Conservation (phyloP, 2,888 invertebrate genomes). For the Drosophila anceps region DNA sequence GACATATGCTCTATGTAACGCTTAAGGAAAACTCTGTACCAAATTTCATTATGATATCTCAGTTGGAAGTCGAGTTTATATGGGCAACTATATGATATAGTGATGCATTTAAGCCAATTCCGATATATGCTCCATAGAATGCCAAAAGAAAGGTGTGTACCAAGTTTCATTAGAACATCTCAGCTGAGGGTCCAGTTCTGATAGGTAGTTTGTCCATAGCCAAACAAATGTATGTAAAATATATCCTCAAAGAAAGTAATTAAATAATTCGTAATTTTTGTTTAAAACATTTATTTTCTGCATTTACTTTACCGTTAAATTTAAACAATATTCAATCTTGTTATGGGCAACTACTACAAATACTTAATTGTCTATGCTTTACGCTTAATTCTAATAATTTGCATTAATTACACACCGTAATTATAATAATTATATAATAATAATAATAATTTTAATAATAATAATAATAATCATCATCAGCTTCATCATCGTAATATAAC, state of each 20-base stretch:
- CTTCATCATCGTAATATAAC: conserved; percentile 55
- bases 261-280: conserved; percentile 34
- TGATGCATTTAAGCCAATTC: background rate
- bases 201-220: background rate
- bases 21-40: no score
- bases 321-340: conserved; percentile 79
- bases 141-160: background rate
- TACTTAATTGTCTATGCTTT: conserved; percentile 69
- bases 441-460: conserved; percentile 51
- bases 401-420: conserved; percentile 78
- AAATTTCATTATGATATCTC: background rate
- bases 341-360: conserved; percentile 77
- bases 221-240: no score
- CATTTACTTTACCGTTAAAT: conserved; percentile 69
- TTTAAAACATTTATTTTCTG: conserved; percentile 81
- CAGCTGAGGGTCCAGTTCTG: background rate
- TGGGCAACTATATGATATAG: background rate
- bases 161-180: background rate
- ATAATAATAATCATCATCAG: conserved; percentile 35
- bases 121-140: background rate
- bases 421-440: conserved; percentile 67
- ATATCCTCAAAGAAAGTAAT: background rate
- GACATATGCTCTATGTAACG: no score
- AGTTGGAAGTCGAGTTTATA: background rate
- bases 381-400: conserved; percentile 67